Conservation (phyloP, 2,113 vertebrate genomes). For the Oncorhynchus clarkii region DNA sequence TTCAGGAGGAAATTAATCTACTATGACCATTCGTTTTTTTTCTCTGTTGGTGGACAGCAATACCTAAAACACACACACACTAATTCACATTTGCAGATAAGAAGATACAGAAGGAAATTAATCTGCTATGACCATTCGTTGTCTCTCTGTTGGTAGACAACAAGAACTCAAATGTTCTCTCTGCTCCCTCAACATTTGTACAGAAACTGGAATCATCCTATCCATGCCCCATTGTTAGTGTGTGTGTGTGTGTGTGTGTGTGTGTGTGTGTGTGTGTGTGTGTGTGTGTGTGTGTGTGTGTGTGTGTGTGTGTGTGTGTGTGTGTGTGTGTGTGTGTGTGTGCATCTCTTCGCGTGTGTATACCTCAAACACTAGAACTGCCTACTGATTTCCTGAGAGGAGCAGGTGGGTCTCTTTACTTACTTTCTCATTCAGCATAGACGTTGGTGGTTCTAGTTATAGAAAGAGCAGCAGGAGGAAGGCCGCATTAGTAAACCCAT, state of each 20-base stretch:
- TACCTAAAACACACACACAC: neutral
- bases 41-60: slow-evolving; percentile 15
- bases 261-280: neutral
- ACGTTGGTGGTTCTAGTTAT: neutral
- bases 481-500: slow-evolving; percentile 17
- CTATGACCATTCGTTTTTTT: slow-evolving; percentile 50
- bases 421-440: neutral
- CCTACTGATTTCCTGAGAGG: neutral
- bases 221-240: no score
- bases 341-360: no score
- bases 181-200: slow-evolving; percentile 42
- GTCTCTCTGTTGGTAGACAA: slow-evolving; percentile 26
- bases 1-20: slow-evolving; percentile 39
- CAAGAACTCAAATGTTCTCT: slow-evolving; percentile 60
- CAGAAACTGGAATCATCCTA: neutral
- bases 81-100: neutral
- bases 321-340: neutral
- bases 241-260: no score
- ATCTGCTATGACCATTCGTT: slow-evolving; percentile 55
- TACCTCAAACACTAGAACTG: no score
- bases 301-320: no score
- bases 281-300: neutral
- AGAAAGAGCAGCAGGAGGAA: slow-evolving; percentile 1
- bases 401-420: neutral
- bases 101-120: slow-evolving; percentile 30